Base-by-base conservation (phyloP, 2,113 vertebrate genomes). In the Cebus imitator region DNA sequence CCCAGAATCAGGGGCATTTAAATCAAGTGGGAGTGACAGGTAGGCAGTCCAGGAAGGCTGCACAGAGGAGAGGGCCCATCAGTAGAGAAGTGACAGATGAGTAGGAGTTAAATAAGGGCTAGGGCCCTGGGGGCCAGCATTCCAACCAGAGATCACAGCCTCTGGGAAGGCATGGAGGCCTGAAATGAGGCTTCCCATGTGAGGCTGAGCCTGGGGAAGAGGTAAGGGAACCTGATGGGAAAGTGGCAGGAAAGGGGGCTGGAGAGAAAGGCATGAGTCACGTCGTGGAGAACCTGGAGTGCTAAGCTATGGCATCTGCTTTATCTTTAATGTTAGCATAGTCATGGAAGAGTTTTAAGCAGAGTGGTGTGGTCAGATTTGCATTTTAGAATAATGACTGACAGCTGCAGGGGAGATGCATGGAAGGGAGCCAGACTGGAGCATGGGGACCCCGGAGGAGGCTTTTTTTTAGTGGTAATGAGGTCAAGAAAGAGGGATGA, bases 161-260 rank as follows among this genome's bases (percentile, higher is more conserved):
- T 35, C 30, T n/a, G 43, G 32, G 73, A 37, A 40, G 61, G 79
- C 10, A 1, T 13, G 45, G 84, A n/a, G 66, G 72, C 88, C 17
- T 10, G 73, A 55, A 55, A 27, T 21, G 66, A 72, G 58, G 68
- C 17, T 66, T 68, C 30, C 66, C 21, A 1, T 7, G 66, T 25
- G 57, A 87, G 94, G n/a, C 87, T 78, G 57, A 79, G 72, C 35
- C 2, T 55, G 37, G 68, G 79, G 37, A 64, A 43, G 73, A 80
- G 64, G 50, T 12, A 57, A 73, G 40, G 73, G 35, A 0, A 2
- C 21, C 21, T 58, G 58, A 35, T 52, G 43, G 30, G 45, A 12
- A 40, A 37, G n/a, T 35, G 76, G 37, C 48, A 57, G 81, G 68
- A 50, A 82, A n/a, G 32, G 73, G 37, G 66, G 37, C n/a, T 10